Evolutionary conservation across 2,888 invertebrate species (phyloP).

Genomic region (Eupithecia exiguata): DNA sequence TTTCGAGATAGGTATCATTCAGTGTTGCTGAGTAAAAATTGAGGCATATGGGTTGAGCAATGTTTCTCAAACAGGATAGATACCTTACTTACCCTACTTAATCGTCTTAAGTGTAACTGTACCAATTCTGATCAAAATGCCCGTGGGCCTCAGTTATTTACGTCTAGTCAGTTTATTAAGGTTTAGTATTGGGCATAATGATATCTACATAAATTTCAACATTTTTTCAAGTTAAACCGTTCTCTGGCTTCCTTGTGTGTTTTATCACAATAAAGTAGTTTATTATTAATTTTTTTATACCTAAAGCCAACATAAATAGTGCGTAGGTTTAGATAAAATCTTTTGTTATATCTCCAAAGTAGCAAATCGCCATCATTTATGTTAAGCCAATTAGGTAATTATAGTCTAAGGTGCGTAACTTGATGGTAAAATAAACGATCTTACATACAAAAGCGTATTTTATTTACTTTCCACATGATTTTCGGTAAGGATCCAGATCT

Average conservation of each 20-base stretch:
- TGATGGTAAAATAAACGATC: slow-evolving; percentile 76
- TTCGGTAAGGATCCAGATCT: too few relatives aligned
- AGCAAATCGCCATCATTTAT: slow-evolving; percentile 63
- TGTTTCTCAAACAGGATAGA: slow-evolving; percentile 18
- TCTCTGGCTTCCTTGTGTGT: slow-evolving; percentile 52
- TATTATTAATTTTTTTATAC: not conserved
- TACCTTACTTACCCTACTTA: too few relatives aligned
- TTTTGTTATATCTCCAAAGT: slow-evolving; percentile 50
- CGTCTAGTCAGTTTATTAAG: slow-evolving; percentile 79
- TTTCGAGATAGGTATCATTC: slow-evolving; percentile 53
- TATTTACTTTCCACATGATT: slow-evolving; percentile 21
- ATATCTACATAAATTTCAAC: slow-evolving; percentile 49
- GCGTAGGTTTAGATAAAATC: slow-evolving; percentile 41
- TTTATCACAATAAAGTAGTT: not conserved
- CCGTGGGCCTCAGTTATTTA: slow-evolving; percentile 62
- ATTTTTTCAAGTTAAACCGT: slow-evolving; percentile 32
- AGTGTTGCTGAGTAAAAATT: slow-evolving; percentile 67
- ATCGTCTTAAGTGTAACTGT: slow-evolving; percentile 5
- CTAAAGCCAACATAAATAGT: slow-evolving; percentile 2
- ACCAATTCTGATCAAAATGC: slow-evolving; percentile 21
- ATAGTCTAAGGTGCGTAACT: slow-evolving; percentile 75
- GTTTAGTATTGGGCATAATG: slow-evolving; percentile 59
- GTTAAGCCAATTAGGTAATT: slow-evolving; percentile 74
- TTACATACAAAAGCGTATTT: slow-evolving; percentile 53
- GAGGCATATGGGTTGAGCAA: slow-evolving; percentile 46